Percentiles rank a stretch among this genome's conserved stretches.
Evolutionary conservation across 2,888 invertebrate genomes (phyloP).

Genomic region (Tetranychus piercei): DNA sequence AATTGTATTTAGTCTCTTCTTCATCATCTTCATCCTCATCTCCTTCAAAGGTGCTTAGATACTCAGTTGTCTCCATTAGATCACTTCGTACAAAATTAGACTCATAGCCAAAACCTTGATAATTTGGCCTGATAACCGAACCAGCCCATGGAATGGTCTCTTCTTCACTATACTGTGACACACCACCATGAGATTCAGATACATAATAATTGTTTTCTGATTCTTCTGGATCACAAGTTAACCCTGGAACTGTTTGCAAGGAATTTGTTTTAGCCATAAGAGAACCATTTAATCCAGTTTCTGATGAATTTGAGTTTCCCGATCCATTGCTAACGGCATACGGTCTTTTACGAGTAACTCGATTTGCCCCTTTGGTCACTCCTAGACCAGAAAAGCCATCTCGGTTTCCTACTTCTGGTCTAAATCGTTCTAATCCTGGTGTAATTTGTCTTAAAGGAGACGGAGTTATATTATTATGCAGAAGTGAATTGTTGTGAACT

Average conservation of each 20-base stretch:
- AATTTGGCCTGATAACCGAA: neutral
- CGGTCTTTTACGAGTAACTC: neutral
- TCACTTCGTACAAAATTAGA: neutral
- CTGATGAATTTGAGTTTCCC: neutral
- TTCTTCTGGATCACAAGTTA: neutral
- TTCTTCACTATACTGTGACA: neutral
- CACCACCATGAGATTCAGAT: neutral
- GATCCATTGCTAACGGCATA: neutral
- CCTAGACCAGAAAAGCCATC: neutral
- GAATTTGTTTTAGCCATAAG: neutral
- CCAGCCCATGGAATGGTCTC: neutral
- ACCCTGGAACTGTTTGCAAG: neutral
- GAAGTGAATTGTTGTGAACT: neutral
- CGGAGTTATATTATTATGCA: neutral
- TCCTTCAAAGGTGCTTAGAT: neutral
- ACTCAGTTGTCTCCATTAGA: neutral
- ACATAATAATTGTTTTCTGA: neutral
- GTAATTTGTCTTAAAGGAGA: neutral
- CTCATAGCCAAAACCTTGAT: neutral
- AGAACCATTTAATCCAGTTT: neutral
- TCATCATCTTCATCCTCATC: neutral
- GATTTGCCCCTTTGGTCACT: neutral
- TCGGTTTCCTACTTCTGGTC: too few relatives aligned
- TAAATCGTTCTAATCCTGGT: neutral
- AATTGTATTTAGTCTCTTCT: neutral